phyloP scores from a whole-genome alignment of 2,113 vertebrate genomes.

The Phylloscopus whistleri region DNA sequence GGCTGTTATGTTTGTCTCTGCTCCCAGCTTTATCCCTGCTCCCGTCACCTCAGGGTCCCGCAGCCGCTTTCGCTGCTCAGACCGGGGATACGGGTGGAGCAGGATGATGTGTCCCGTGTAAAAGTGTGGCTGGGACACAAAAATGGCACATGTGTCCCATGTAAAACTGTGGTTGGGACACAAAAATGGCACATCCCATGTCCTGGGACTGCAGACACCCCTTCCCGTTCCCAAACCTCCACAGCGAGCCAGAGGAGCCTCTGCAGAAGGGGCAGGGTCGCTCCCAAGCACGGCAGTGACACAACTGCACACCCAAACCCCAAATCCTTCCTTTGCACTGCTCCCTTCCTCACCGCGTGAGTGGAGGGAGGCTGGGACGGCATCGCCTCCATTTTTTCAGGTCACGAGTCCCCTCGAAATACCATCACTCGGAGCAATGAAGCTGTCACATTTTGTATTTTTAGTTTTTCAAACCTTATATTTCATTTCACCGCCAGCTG shows the following conservation, averaged over 20 bases:
- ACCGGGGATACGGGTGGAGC: rapidly evolving
- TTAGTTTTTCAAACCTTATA: slow-evolving; percentile 71
- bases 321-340: rapidly evolving
- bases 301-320: not conserved
- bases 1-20: not conserved
- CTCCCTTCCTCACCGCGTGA: not conserved
- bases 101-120: rapidly evolving
- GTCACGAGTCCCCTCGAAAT: slow-evolving; percentile 40
- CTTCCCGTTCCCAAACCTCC: not conserved
- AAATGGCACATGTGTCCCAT: rapidly evolving
- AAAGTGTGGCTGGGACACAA: not conserved
- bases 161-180: rapidly evolving
- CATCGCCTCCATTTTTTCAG: not conserved
- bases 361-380: rapidly evolving
- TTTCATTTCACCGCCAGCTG: slow-evolving; percentile 62
- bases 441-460: slow-evolving; percentile 73
- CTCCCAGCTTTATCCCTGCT: not conserved
- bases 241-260: not conserved
- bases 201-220: not conserved
- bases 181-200: rapidly evolving
- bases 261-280: not conserved
- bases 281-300: rapidly evolving
- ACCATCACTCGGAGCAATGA: slow-evolving; percentile 53
- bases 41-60: not conserved
- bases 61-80: not conserved